Evolutionary conservation across 2,888 invertebrate genomes (phyloP), one percentile per base, ranked within the genome.

Genomic region (Nymphalis urticae): DNA sequence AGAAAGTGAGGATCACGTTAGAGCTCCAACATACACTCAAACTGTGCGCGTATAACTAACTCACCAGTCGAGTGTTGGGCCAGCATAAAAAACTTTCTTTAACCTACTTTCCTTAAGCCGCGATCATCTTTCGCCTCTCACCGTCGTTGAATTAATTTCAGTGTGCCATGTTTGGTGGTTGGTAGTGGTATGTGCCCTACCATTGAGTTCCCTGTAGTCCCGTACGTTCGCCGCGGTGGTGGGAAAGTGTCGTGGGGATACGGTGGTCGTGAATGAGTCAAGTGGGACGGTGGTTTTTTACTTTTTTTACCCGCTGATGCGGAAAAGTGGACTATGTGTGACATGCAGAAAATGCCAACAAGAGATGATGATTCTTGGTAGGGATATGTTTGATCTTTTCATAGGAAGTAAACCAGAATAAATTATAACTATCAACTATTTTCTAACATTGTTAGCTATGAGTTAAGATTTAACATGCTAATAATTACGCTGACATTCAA

Each of bases 11-110:
- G 76, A 87, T 81, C 88, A 88, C 77, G 84, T 85, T 85, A 87
- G 85, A 84, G 77, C 80, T 80, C 80, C 71, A 74, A 82, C 80
- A 82, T 81, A 83, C 80, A 82, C 80, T 76, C 70, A 73, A 73
- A 70, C 70, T 78, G 76, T 82, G 85, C 83, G 85, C 85, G 87
- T 88, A 85, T 83, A 86, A 80, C 84, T 76, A 84, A 86, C 86
- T 86, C 77, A 86, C 83, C 80, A 74, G 86, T 85, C 80, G 82
- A 85, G 83, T 86, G 82, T 86, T 82, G 79, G 77, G 85, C 83
- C 81, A 79, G 85, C 85, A 84, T 82, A 86, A 88, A 87, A 90
- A 92, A 92, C 93, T 93, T 93, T 93, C 93, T 91, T 92, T 90
- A 92, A 90, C 93, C 93, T 85, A 93, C 92, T 93, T 93, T 92